Base-by-base conservation (phyloP, 2,888 invertebrate species). In the Argyra leucocephala region DNA sequence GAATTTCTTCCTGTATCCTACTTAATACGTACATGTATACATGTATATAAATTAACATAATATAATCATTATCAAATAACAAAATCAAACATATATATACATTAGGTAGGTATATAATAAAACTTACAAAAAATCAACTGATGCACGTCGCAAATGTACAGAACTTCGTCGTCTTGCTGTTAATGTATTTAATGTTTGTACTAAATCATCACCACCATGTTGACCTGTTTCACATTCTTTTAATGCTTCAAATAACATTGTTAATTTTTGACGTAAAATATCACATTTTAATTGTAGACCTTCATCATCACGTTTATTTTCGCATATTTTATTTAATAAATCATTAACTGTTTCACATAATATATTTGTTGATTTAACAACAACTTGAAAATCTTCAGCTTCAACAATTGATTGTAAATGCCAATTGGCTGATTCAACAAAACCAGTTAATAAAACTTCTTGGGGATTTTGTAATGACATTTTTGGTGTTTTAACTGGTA, bases 371-470 rank as follows among this genome's bases (percentile, higher is more conserved):
- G 89, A 89, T 63, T 84, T 82, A 62, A 91, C 82, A 66, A 91
- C 84, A 57, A 86, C 84, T 64, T 85, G 83, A 66, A 89, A 86
- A 72, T 91, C 88, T 74, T 90, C 88, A 10, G 90, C 88, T 74
- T 90, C 91, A 70, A 96, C 84, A 73, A 96, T 92, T 72, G 91
- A 90, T 66, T 92, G 88, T 68, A 96, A 82, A 76, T 94, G 91
- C 61, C 85, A 86, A 62, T 91, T 86, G 57, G 91, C 85, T 18
- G 86, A 86, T 70, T 89, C 88, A 74, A 91, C 90, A 79, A 89
- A 90, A 70, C 90, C 87, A 9, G 88, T 84, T 5, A 78, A 70
- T 10, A 78, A 67, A 1, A 83, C 84, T 60, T 83, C 83, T 22
- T 84, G 82, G 57, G 80, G 81, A 61, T 75, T 78, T 31, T 80